Percentiles rank a stretch among this genome's conserved stretches.
Conservation (phyloP, 2,888 invertebrate genomes). For the Sesia bembeciformis region DNA sequence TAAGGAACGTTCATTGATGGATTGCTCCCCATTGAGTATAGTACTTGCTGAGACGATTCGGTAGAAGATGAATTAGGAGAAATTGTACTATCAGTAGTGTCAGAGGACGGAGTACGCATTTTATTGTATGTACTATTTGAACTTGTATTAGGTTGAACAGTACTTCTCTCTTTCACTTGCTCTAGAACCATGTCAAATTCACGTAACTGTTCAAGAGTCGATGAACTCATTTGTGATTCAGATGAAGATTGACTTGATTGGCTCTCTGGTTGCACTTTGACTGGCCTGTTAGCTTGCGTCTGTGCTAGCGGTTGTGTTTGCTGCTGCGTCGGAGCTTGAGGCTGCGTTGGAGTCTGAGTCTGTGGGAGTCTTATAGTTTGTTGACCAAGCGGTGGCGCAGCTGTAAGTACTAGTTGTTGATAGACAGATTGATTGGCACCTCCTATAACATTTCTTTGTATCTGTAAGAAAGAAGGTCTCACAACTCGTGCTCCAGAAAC, state of each 20-base stretch:
- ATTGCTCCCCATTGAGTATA: conserved; percentile 53
- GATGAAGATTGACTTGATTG: conserved; percentile 50
- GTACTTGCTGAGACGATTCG: conserved; percentile 45
- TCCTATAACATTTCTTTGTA: conserved; percentile 76
- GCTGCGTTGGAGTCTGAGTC: conserved; percentile 15
- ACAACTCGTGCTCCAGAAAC: conserved; percentile 74
- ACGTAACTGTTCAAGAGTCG: conserved; percentile 83
- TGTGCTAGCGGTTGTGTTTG: conserved; percentile 19
- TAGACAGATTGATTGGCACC: conserved; percentile 70
- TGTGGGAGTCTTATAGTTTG: conserved; percentile 57
- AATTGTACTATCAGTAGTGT: conserved; percentile 34
- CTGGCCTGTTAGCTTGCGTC: conserved; percentile 31
- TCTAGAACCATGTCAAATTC: conserved; percentile 88
- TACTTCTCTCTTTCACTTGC: conserved; percentile 85
- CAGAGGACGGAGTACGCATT: conserved; percentile 30
- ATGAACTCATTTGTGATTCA: conserved; percentile 81
- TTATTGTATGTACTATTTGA: conserved; percentile 31
- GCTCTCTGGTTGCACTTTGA: conserved; percentile 41
- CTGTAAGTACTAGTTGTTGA: conserved; percentile 64
- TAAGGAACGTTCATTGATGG: conserved; percentile 55
- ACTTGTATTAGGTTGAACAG: conserved; percentile 66
- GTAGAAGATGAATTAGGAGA: conserved; percentile 29
- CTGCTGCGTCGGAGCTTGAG: conserved; percentile 1
- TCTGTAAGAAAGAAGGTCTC: conserved; percentile 71
- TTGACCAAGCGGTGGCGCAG: conserved; percentile 60